Conservation (phyloP, 2,888 invertebrate species). For the Aleiodes testaceus region DNA sequence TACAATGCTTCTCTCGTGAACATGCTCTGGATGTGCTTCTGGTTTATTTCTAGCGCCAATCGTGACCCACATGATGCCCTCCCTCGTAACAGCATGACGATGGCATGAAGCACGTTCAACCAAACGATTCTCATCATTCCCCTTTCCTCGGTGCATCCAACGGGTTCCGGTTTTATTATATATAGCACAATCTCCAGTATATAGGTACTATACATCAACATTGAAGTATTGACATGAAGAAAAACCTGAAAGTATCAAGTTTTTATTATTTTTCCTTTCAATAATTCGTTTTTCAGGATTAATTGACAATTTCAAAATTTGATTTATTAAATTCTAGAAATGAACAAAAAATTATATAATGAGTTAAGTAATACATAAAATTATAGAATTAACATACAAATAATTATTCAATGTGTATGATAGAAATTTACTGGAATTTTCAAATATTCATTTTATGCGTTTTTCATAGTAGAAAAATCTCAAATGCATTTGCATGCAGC, state of each 20-base stretch:
- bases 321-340: no score
- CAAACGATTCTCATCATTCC: slow-evolving; percentile 81
- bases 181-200: slow-evolving; percentile 8
- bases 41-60: slow-evolving; percentile 74
- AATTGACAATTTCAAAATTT: no score
- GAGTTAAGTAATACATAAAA: no score
- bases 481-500: no score
- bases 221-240: slow-evolving; percentile 17
- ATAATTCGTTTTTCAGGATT: not conserved
- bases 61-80: slow-evolving; percentile 75
- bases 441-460: no score
- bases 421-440: no score
- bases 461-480: no score
- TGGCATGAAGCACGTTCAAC: slow-evolving; percentile 77
- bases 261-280: slow-evolving; percentile 39
- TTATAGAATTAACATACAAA: no score
- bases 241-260: slow-evolving; percentile 7
- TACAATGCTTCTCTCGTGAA: slow-evolving; percentile 74
- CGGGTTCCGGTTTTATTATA: slow-evolving; percentile 40
- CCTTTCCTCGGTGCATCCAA: slow-evolving; percentile 58
- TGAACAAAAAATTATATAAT: no score
- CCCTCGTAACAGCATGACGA: slow-evolving; percentile 74
- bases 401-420: no score
- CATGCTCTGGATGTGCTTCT: slow-evolving; percentile 75
- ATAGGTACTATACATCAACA: not conserved